These are phyloP conservation scores for Acholoe squamosa DNA, from an alignment of 2,888 invertebrate genomes.

Conservation along the genomic window DNA sequence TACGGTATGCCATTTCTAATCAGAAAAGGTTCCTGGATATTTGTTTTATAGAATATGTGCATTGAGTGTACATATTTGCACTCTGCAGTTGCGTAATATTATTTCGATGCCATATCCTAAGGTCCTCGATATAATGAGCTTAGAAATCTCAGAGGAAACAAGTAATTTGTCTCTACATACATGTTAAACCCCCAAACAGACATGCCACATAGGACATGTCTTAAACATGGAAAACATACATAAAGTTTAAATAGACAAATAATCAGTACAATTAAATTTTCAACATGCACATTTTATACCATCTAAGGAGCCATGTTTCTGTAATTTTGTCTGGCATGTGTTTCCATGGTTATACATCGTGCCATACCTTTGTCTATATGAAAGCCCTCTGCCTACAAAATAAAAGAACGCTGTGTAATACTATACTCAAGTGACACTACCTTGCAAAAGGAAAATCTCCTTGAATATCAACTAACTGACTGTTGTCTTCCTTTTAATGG, in stretches of 20 bases:
- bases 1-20: too few species aligned
- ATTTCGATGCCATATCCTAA: too few species aligned
- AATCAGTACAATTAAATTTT: not conserved
- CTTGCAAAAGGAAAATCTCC: not conserved
- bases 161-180: too few species aligned
- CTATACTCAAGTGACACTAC: not conserved
- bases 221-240: too few species aligned
- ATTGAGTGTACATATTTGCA: too few species aligned
- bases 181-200: too few species aligned
- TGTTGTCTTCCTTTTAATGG: not conserved
- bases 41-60: too few species aligned
- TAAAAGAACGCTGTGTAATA: not conserved
- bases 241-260: not conserved
- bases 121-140: too few species aligned
- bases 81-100: too few species aligned
- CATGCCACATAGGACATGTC: too few species aligned
- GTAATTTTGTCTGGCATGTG: not conserved
- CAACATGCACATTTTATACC: not conserved
- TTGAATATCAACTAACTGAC: not conserved
- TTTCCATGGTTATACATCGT: not conserved
- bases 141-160: too few species aligned
- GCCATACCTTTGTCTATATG: not conserved
- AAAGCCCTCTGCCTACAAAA: slow-evolving; percentile 36
- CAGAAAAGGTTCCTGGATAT: too few species aligned
- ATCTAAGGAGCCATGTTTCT: not conserved